These are phyloP conservation scores for Salticus scenicus DNA, from an alignment of 2,888 invertebrate genomes.

Conservation along the genomic window DNA sequence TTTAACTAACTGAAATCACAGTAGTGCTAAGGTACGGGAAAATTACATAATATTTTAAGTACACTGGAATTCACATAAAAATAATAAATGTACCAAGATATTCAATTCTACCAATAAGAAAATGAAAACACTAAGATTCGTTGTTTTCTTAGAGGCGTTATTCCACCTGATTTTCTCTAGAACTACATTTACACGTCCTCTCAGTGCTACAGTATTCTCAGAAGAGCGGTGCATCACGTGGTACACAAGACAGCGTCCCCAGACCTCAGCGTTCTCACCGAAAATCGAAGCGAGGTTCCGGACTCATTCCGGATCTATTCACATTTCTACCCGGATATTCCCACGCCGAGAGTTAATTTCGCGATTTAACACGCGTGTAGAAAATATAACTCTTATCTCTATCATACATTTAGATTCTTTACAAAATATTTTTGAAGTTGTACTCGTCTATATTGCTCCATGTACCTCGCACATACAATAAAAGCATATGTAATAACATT, in stretches of 20 bases:
- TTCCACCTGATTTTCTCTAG: constrained; percentile 56
- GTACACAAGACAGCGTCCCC: constrained; percentile 21
- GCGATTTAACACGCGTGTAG: background rate
- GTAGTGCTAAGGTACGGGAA: constrained; percentile 26
- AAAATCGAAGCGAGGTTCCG: constrained; percentile 37
- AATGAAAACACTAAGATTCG: constrained; percentile 66
- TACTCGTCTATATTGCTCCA: too few species aligned
- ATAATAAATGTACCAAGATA: constrained; percentile 49
- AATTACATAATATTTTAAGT: constrained; percentile 23
- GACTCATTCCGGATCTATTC: background rate
- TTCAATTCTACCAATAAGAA: constrained; percentile 54
- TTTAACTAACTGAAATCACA: constrained; percentile 23
- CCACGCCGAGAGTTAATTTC: background rate
- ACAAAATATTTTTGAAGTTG: too few species aligned
- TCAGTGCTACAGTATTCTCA: constrained; percentile 48
- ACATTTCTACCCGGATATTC: too few species aligned
- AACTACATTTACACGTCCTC: constrained; percentile 43
- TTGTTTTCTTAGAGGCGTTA: constrained; percentile 65
- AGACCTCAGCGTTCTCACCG: constrained; percentile 24
- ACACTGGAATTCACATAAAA: constrained; percentile 55
- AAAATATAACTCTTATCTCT: too few species aligned
- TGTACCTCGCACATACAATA: too few species aligned
- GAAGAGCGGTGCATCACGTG: constrained; percentile 30
- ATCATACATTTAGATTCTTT: too few species aligned
- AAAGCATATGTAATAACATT: too few species aligned